Percentiles rank a stretch among this genome's conserved stretches.
These are phyloP conservation scores for Heliothis peltigera DNA, from an alignment of 2,888 invertebrate genomes.

Conservation along the genomic window DNA sequence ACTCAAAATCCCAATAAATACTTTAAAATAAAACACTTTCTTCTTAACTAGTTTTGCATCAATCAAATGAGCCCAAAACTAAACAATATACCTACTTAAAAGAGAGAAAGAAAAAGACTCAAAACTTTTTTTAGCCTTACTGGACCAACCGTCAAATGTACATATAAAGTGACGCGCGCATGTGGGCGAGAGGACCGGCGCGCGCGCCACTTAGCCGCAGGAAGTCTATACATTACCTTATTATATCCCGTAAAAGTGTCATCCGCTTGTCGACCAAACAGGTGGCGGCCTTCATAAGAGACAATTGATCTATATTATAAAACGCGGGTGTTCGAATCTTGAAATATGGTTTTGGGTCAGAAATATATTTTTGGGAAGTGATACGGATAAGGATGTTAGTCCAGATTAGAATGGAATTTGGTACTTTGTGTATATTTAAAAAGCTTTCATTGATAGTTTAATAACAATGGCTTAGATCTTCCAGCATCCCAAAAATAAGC, in stretches of 20 bases:
- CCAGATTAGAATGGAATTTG: too few species aligned
- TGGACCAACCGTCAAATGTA: slow-evolving; percentile 40
- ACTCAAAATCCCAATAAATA: too few species aligned
- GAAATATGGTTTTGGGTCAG: background rate
- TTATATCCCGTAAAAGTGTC: slow-evolving; percentile 84
- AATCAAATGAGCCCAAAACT: too few species aligned
- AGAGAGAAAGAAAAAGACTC: background rate
- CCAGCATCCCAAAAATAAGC: too few species aligned
- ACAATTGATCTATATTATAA: slow-evolving; percentile 48
- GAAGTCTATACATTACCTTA: slow-evolving; percentile 86
- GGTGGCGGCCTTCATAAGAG: slow-evolving; percentile 57
- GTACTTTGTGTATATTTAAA: too few species aligned
- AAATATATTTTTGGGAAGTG: background rate
- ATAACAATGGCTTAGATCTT: too few species aligned
- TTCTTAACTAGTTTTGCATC: too few species aligned
- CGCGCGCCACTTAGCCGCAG: slow-evolving; percentile 80
- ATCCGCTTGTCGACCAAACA: slow-evolving; percentile 69
- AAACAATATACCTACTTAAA: background rate
- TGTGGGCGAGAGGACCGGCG: slow-evolving; percentile 66
- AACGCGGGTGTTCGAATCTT: background rate
- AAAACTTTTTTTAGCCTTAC: slow-evolving; percentile 7
- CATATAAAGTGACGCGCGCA: slow-evolving; percentile 44
- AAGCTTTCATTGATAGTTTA: too few species aligned
- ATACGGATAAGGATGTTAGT: background rate
- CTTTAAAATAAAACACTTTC: too few species aligned